Evolutionary conservation across 2,113 vertebrate species (phyloP).

Genomic region (Setophaga kirtlandii): DNA sequence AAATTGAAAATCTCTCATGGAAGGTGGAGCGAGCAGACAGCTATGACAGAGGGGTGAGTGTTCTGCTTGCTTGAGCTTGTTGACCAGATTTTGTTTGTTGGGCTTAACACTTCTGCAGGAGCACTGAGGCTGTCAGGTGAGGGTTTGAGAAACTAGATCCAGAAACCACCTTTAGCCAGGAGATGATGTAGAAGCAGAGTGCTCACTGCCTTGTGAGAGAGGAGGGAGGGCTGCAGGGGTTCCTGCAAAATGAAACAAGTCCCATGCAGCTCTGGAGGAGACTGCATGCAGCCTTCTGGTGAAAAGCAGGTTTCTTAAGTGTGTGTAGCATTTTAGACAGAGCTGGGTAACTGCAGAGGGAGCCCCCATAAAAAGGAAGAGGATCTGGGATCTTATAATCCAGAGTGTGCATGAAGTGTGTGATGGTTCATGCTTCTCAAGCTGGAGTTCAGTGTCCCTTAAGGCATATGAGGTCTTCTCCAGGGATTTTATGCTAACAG

Average conservation of each 20-base stretch:
- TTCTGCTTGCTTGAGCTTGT: neutral
- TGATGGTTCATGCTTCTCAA: neutral
- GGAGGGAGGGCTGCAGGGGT: neutral
- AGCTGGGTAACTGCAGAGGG: neutral
- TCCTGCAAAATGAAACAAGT: neutral
- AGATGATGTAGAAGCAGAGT: neutral
- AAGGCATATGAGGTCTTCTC: neutral
- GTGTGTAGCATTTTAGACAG: neutral
- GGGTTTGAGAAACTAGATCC: neutral
- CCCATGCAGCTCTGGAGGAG: neutral
- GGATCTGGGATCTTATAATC: neutral
- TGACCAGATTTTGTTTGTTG: neutral
- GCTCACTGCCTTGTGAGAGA: neutral
- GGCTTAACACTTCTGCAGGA: neutral
- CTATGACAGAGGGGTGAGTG: slow-evolving; percentile 93
- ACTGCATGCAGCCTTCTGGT: neutral
- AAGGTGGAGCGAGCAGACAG: slow-evolving; percentile 97
- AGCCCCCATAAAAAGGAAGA: neutral
- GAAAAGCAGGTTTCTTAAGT: neutral
- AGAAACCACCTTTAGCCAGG: neutral
- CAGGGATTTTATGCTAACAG: neutral
- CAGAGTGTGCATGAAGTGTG: neutral
- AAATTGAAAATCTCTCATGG: slow-evolving; percentile 99
- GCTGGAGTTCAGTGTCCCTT: neutral
- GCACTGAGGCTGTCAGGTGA: neutral